A percentile compares a stretch with the other conserved stretches of the same genome.
These are phyloP conservation scores for Campoletis sonorensis DNA, from an alignment of 1,140 invertebrate genomes.

Conservation along the genomic window DNA sequence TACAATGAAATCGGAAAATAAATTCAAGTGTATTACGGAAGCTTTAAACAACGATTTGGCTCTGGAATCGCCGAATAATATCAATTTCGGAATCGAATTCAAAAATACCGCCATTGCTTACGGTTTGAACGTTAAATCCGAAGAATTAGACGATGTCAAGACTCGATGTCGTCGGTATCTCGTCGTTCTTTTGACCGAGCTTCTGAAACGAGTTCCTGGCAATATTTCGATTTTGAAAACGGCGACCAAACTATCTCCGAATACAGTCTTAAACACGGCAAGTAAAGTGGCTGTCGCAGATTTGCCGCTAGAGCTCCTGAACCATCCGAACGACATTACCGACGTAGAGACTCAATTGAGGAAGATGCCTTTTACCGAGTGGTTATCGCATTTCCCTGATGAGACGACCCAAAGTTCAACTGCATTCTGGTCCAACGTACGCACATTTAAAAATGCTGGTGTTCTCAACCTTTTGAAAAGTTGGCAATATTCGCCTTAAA, in stretches of 20 bases:
- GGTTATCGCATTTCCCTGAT: constrained; percentile 31
- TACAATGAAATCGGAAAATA: constrained; percentile 13
- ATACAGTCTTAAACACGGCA: constrained; percentile 24
- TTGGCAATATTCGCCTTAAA: constrained; percentile 50
- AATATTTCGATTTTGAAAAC: constrained; percentile 40
- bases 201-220: constrained; percentile 39
- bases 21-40: constrained; percentile 32
- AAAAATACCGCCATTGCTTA: constrained; percentile 28
- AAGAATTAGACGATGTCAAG: constrained; percentile 40
- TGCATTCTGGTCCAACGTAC: constrained; percentile 45
- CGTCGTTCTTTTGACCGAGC: constrained; percentile 35
- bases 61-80: constrained; percentile 10
- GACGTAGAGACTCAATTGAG: constrained; percentile 34
- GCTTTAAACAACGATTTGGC: constrained; percentile 37
- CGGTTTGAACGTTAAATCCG: constrained; percentile 34
- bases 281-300: constrained; percentile 17
- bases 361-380: constrained; percentile 36
- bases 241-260: constrained; percentile 27
- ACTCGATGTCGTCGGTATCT: constrained; percentile 38
- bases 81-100: constrained; percentile 46
- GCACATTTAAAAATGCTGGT: constrained; percentile 3
- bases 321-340: neutral
- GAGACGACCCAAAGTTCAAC: constrained; percentile 12
- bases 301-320: constrained; percentile 33
- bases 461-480: constrained; percentile 44